Evolutionary conservation across 2,113 vertebrate genomes (phyloP).

Genomic region (Electrona antarctica): DNA sequence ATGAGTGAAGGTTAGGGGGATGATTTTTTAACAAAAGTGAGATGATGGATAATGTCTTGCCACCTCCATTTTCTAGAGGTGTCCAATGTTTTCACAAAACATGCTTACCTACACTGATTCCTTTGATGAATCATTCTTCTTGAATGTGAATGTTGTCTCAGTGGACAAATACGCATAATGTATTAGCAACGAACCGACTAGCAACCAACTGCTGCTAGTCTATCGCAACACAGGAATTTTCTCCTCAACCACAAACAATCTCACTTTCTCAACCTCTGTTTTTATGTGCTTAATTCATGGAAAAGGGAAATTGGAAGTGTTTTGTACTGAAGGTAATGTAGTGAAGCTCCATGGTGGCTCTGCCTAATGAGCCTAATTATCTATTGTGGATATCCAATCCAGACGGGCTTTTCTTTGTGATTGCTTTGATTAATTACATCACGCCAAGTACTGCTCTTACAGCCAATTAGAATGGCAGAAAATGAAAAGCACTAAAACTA

Average conservation of each 20-base stretch:
- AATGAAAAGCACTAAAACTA: slow-evolving; percentile 57
- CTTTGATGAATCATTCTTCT: slow-evolving; percentile 72
- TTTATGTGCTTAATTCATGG: slow-evolving; percentile 44
- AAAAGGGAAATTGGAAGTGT: slow-evolving; percentile 40
- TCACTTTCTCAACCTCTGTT: slow-evolving; percentile 40
- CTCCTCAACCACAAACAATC: slow-evolving; percentile 19
- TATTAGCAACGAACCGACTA: too few species aligned
- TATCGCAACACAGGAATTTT: slow-evolving; percentile 9
- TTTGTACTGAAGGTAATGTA: slow-evolving; percentile 50
- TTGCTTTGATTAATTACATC: slow-evolving; percentile 73
- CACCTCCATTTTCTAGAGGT: slow-evolving; percentile 7
- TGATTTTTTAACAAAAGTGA: neutral
- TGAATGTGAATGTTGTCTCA: slow-evolving; percentile 52
- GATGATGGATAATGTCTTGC: slow-evolving; percentile 17
- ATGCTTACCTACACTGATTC: slow-evolving; percentile 47
- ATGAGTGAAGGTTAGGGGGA: neutral
- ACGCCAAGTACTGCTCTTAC: slow-evolving; percentile 55
- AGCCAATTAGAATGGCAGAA: slow-evolving; percentile 57
- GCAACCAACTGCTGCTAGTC: slow-evolving; percentile 11
- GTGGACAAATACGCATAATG: slow-evolving; percentile 42
- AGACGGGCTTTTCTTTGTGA: slow-evolving; percentile 56
- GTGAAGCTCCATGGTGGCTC: slow-evolving; percentile 48
- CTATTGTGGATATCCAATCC: slow-evolving; percentile 61
- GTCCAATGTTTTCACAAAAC: slow-evolving; percentile 27
- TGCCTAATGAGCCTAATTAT: slow-evolving; percentile 66